Percentiles rank a stretch among this genome's conserved stretches.
Evolutionary conservation across 2,888 invertebrate genomes (phyloP).

Genomic region (Caprella mutica): DNA sequence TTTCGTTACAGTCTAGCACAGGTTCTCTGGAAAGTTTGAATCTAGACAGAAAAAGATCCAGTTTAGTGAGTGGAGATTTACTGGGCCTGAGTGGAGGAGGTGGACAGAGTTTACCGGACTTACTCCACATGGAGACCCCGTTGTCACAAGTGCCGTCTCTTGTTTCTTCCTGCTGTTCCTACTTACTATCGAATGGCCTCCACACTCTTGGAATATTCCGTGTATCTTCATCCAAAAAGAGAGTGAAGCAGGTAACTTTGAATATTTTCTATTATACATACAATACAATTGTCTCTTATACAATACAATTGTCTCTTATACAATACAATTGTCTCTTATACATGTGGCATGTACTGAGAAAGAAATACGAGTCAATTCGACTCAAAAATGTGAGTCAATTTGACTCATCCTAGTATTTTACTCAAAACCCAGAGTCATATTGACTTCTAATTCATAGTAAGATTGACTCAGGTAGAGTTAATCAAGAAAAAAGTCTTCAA

Average conservation of each 20-base stretch:
- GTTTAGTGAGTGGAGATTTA: slow-evolving; percentile 37
- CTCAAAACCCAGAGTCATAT: too few relatives aligned
- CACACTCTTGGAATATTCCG: slow-evolving; percentile 80
- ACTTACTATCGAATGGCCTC: slow-evolving; percentile 68
- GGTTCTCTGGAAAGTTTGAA: slow-evolving; percentile 35
- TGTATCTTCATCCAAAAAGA: slow-evolving; percentile 81
- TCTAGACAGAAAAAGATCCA: slow-evolving; percentile 35
- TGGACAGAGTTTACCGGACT: slow-evolving; percentile 38
- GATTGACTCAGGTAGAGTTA: too few relatives aligned
- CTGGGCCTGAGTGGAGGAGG: slow-evolving; percentile 39
- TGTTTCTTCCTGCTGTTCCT: slow-evolving; percentile 65
- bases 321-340: too few relatives aligned
- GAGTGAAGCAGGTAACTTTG: slow-evolving; percentile 66
- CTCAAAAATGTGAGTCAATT: too few relatives aligned
- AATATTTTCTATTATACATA: not conserved
- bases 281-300: too few relatives aligned
- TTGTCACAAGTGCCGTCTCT: slow-evolving; percentile 56
- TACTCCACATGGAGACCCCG: slow-evolving; percentile 41
- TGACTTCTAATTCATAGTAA: too few relatives aligned
- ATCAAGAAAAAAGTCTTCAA: too few relatives aligned
- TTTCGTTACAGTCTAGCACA: slow-evolving; percentile 22
- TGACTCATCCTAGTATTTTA: too few relatives aligned
- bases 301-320: too few relatives aligned
- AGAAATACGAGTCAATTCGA: too few relatives aligned
- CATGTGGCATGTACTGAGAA: too few relatives aligned